Base-by-base conservation (phyloP, 2,888 invertebrate genomes). In the Leptinotarsa peninsularis region DNA sequence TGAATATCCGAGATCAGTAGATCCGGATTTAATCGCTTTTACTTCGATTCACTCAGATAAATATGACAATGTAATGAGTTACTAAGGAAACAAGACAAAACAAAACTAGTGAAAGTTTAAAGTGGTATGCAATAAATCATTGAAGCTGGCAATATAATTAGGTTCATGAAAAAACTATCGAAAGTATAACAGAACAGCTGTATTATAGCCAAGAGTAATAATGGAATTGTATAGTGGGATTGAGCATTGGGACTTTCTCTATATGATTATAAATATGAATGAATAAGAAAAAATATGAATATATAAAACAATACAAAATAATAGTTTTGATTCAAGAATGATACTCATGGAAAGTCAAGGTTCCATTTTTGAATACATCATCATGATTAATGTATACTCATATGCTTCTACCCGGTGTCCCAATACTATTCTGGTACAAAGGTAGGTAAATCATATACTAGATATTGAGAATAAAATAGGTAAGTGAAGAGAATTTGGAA, bases 11-110 rank as follows among this genome's bases (percentile, higher is more conserved):
- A 54, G 10, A 43, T 43, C 10, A 2, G 43, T 43, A 50, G 17
- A 69, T n/a, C 18, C n/a, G 27, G 13, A 13, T 7, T 33, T n/a
- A 33, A n/a, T 70, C 43, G 21, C 70, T 70, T 70, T 70, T 60
- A 58, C 60, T 69, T 70, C 49, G 70, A 70, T 58, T 21, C 49
- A 49, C 58, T 56, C 17, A 33, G 43, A 70, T 70, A 70, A 49
- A 70, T 58, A 70, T 70, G 70, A 70, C 70, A 58, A 58, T 70
- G 69, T 49, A 70, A 70, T 70, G 58, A 70, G 14, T 58, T 43
- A 49, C 70, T 14, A 43, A 58, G 49, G 58, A 58, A 58, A 70
- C 43, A 58, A 58, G 58, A 70, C 18, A 18, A 52, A 70, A 70
- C 23, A 70, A 43, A 58, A 58, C 43, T 27, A 70, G 70, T 70